Base-by-base conservation (phyloP, 2,888 invertebrate genomes). In the Phyto melanocephala region DNA sequence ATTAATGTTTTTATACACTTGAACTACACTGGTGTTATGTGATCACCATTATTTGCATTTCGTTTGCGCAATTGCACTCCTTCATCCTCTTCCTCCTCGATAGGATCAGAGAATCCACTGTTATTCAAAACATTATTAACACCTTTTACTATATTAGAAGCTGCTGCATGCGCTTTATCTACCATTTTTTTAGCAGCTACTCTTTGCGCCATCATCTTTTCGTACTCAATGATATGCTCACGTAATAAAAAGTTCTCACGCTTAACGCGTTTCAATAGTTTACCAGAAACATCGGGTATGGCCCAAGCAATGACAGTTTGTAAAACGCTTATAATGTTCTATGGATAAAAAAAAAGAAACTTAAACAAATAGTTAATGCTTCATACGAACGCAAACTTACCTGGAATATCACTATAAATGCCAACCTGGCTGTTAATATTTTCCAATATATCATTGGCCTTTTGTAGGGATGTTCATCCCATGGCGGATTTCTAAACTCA, bases 371-470 rank as follows among this genome's bases (percentile, higher is more conserved):
- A 15, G 8, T 45, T 8, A 2, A 7, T 45, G 1, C 1, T 17
- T 45, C 1, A 45, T 15, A 5, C n/a, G 10, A 22, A 52, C 52
- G 2, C 50, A 35, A 58, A 82, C 80, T 76, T 76, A 90, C 91
- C 92, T 95, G 95, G 91, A 95, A 96, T 0, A 95, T 92, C 3
- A 96, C 94, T 45, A 96, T 93, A 89, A 96, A 96, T 1, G 94
- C 94, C 68, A 96, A 91, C 80, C 95, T 92, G 87, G 94, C 94
- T 6, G 95, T 95, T 82, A 95, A 90, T 60, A 96, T 93, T 87
- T 94, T 94, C 95, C 95, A 96, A 90, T 94, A 95, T 65, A 94
- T 92, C 75, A 93, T 90, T 1, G 95, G 94, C 62, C 94, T 90
- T 86, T 94, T 93, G 87, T 95, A 95, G 60, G 92, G 92, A 6